A percentile compares a stretch with the other conserved stretches of the same genome.
Evolutionary conservation across 2,113 vertebrate species (phyloP).

Genomic region (Anoplopoma fimbria): DNA sequence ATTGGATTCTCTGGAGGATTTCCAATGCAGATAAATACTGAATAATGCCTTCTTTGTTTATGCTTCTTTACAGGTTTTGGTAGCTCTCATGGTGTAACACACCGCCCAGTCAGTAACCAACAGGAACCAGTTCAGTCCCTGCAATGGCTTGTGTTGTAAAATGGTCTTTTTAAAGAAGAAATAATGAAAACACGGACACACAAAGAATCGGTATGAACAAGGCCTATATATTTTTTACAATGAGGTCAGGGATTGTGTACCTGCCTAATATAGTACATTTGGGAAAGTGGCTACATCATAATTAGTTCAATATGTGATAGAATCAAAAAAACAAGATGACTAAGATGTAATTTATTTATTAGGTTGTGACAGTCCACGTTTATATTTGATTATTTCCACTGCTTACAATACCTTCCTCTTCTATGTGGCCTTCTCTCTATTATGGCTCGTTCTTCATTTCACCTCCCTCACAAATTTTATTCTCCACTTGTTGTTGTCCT

Average conservation of each 20-base stretch:
- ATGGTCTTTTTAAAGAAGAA: conserved; percentile 78
- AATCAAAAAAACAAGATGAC: conserved; percentile 34
- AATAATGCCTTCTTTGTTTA: conserved; percentile 60
- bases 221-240: conserved; percentile 21
- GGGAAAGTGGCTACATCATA: conserved; percentile 5
- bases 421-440: neutral
- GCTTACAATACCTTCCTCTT: conserved; percentile 3
- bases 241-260: conserved; percentile 29
- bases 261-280: conserved; percentile 22
- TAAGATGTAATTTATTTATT: conserved; percentile 33
- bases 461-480: conserved; percentile 19
- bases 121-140: conserved; percentile 69
- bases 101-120: conserved; percentile 55
- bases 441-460: conserved; percentile 25
- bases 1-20: conserved; percentile 22
- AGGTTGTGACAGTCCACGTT: conserved; percentile 24
- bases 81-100: conserved; percentile 58
- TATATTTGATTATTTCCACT: conserved; percentile 20
- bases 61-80: conserved; percentile 72
- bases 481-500: conserved; percentile 46
- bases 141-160: conserved; percentile 75
- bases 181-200: conserved; percentile 88
- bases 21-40: conserved; percentile 19
- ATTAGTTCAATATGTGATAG: conserved; percentile 41
- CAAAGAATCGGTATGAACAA: conserved; percentile 85